Evolutionary conservation across 2,797 vertebrate genomes (phyloP).

Genomic region (Allobates femoralis): DNA sequence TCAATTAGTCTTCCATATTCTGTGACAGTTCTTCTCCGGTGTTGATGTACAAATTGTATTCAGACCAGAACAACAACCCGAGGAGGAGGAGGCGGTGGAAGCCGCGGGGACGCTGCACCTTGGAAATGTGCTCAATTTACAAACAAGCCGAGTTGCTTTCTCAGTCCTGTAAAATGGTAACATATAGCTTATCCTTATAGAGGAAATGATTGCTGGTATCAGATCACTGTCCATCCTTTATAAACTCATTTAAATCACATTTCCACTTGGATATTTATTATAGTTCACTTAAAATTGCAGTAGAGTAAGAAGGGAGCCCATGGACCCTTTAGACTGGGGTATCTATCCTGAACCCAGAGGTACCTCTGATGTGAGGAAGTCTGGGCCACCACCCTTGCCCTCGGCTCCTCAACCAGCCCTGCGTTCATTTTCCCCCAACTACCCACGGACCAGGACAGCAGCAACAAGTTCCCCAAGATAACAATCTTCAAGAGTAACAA

Average conservation of each 20-base stretch:
- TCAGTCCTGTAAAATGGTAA: neutral
- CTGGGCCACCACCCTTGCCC: too few species aligned
- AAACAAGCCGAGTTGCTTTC: neutral
- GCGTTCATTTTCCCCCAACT: too few species aligned
- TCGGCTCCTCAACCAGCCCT: too few species aligned
- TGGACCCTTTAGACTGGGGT: too few species aligned
- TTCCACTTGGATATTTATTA: neutral
- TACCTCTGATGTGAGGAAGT: too few species aligned
- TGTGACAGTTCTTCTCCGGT: neutral
- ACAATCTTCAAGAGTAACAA: too few species aligned
- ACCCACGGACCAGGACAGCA: too few species aligned
- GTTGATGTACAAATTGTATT: conserved; percentile 20
- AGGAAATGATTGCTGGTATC: neutral
- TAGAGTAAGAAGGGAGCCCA: too few species aligned
- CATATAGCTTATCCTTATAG: neutral
- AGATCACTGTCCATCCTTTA: neutral
- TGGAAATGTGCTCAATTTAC: neutral
- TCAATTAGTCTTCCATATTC: conserved; percentile 22
- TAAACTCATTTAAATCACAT: neutral
- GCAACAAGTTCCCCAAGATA: too few species aligned
- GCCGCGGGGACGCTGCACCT: neutral
- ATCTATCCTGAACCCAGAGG: too few species aligned
- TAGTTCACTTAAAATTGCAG: too few species aligned
- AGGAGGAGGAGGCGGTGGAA: neutral
- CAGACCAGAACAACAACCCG: neutral